Evolutionary conservation across 2,113 vertebrate species (phyloP).

Genomic region (Cottus gobio): DNA sequence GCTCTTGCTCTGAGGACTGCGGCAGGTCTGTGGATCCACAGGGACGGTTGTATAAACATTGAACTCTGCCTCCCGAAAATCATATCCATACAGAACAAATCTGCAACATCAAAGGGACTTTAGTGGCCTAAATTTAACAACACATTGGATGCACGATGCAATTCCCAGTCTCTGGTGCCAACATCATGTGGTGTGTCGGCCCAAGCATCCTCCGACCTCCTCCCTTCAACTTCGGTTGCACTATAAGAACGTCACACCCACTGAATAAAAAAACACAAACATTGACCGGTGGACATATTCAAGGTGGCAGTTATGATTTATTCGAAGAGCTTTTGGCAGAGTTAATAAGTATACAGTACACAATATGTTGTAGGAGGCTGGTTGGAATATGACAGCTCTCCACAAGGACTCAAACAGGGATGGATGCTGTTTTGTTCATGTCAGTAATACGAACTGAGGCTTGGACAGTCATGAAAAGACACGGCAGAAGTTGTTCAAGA

Average conservation of each 20-base stretch:
- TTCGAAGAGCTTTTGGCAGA: not conserved
- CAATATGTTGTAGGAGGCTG: not conserved
- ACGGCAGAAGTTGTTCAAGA: not conserved
- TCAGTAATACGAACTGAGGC: not conserved
- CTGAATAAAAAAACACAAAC: not conserved
- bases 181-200: not conserved
- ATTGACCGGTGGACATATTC: not conserved
- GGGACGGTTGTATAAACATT: not conserved
- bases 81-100: not conserved
- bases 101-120: not conserved
- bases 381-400: not conserved
- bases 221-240: not conserved
- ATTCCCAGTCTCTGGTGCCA: not conserved
- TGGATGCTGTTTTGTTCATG: not conserved
- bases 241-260: not conserved
- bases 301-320: not conserved
- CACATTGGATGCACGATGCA: slow-evolving; percentile 1
- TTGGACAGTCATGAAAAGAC: not conserved
- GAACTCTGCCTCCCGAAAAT: slow-evolving; percentile 3
- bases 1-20: slow-evolving; percentile 28
- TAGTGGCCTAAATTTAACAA: not conserved
- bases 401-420: not conserved
- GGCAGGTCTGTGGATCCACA: slow-evolving; percentile 26
- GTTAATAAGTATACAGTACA: not conserved
- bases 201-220: not conserved